A percentile compares a stretch with the other conserved stretches of the same genome.
These are phyloP conservation scores for Steinernema scapterisci DNA, from an alignment of 2,888 invertebrate genomes.

Conservation along the genomic window DNA sequence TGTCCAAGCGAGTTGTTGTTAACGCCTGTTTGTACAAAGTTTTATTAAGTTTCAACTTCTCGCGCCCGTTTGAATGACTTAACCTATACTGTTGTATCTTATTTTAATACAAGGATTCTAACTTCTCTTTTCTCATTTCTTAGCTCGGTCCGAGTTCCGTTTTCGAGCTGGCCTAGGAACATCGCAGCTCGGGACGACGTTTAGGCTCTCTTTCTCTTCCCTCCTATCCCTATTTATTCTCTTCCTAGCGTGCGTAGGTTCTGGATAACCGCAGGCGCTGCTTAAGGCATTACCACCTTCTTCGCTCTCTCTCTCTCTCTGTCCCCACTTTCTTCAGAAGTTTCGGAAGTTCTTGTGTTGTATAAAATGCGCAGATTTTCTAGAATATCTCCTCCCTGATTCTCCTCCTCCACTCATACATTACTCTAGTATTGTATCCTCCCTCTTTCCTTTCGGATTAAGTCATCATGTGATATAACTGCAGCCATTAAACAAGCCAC, in stretches of 20 bases:
- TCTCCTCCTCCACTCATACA: not conserved
- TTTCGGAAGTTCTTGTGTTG: constrained; percentile 2
- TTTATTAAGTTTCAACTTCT: not conserved
- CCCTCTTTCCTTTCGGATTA: not conserved
- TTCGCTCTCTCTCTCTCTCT: not conserved
- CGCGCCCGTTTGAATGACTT: not conserved
- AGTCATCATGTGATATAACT: constrained; percentile 26
- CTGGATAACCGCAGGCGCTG: constrained; percentile 25
- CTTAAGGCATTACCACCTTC: not conserved
- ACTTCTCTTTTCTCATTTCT: not conserved
- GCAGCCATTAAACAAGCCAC: not conserved
- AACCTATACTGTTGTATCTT: not conserved
- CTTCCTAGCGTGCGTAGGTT: constrained; percentile 19
- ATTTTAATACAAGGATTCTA: not conserved
- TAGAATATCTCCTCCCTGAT: not conserved
- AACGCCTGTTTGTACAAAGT: constrained; percentile 22
- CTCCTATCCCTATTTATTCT: not conserved
- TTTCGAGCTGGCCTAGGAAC: constrained; percentile 25
- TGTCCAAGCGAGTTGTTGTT: not conserved
- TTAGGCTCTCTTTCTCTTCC: not conserved
- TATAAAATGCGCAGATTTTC: constrained; percentile 31
- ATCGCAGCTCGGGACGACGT: not conserved
- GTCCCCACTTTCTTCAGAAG: not conserved
- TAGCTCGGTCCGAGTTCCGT: constrained; percentile 7
- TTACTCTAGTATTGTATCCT: too few species aligned